A percentile compares a stretch with the other conserved stretches of the same genome.
These are phyloP conservation scores for Chaetophractus vellerosus DNA, from an alignment of 2,797 vertebrate genomes.

Conservation along the genomic window DNA sequence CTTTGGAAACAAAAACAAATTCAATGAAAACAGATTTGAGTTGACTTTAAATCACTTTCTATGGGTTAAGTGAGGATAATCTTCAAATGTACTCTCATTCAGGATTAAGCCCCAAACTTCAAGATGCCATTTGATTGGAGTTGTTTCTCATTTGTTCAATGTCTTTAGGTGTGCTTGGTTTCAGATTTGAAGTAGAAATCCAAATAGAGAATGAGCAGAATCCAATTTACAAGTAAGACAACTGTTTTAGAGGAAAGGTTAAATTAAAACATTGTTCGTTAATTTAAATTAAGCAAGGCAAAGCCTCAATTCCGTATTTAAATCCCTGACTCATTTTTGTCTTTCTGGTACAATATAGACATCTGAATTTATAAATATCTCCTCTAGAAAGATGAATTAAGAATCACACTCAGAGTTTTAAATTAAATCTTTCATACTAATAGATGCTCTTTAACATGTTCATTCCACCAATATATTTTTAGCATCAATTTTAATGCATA, in stretches of 20 bases:
- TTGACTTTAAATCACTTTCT: constrained; percentile 15
- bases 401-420: not conserved
- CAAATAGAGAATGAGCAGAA: constrained; percentile 1
- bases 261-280: constrained; percentile 46
- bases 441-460: not conserved
- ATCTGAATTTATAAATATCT: not conserved
- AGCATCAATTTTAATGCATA: not conserved
- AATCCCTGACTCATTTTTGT: not conserved
- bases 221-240: constrained; percentile 1
- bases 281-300: constrained; percentile 34
- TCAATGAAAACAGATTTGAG: constrained; percentile 9
- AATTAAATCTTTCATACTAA: constrained; percentile 37
- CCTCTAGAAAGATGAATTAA: not conserved
- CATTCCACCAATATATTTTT: not conserved
- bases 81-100: constrained; percentile 36
- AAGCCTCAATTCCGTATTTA: not conserved
- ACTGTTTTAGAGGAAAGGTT: constrained; percentile 58
- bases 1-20: constrained; percentile 32
- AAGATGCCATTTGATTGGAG: not conserved
- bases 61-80: not conserved
- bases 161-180: not conserved
- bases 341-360: not conserved
- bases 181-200: constrained; percentile 27
- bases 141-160: constrained; percentile 22
- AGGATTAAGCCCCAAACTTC: not conserved